These are phyloP conservation scores for Xestia sexstrigata DNA, from an alignment of 2,888 invertebrate genomes.

Conservation along the genomic window DNA sequence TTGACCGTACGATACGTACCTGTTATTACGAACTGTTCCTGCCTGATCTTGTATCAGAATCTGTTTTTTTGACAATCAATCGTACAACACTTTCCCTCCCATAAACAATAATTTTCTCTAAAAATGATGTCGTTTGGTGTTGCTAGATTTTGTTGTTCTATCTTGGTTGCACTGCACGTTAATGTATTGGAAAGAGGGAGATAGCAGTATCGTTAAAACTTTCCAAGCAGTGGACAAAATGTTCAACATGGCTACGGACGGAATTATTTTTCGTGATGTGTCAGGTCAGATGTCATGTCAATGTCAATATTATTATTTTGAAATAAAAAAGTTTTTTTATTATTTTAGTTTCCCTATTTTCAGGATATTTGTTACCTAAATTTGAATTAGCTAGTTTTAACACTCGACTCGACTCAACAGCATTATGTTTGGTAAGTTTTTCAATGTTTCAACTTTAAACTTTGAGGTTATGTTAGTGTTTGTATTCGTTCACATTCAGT, in stretches of 20 bases:
- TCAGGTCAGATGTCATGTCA: constrained; percentile 49
- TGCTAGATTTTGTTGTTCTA: constrained; percentile 3
- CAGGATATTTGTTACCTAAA: neutral
- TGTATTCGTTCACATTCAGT: constrained; percentile 27
- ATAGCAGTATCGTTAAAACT: neutral
- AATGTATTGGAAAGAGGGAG: neutral
- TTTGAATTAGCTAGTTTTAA: neutral
- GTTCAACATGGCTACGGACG: constrained; percentile 16
- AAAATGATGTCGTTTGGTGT: neutral
- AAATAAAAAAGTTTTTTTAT: neutral
- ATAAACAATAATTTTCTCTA: neutral
- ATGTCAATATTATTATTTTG: constrained; percentile 34
- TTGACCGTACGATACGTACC: neutral
- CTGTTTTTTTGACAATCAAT: constrained; percentile 4
- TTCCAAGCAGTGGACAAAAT: constrained; percentile 5
- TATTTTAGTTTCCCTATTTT: constrained; percentile 19
- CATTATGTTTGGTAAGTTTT: constrained; percentile 50
- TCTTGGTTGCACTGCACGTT: constrained; percentile 19
- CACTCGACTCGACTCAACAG: neutral
- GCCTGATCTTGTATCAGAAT: neutral
- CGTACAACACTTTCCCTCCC: constrained; percentile 12
- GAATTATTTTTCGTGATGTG: constrained; percentile 35
- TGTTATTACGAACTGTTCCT: constrained; percentile 13
- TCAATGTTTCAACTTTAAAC: neutral
- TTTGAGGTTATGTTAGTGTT: constrained; percentile 64